These are phyloP conservation scores for Teleopsis dalmanni DNA, from an alignment of 1,140 invertebrate genomes.

Conservation along the genomic window DNA sequence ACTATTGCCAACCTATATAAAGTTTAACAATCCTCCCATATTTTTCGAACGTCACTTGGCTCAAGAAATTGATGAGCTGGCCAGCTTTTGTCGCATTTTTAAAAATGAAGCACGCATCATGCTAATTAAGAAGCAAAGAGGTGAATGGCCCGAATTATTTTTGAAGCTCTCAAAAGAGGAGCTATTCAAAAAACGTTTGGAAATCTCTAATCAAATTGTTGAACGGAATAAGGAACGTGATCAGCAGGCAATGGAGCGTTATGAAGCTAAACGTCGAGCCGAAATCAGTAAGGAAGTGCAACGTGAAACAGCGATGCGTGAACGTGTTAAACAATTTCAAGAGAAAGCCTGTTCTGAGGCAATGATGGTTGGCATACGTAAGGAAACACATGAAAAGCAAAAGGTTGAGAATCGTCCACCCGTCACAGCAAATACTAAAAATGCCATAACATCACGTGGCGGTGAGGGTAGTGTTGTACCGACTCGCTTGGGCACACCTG, in stretches of 20 bases:
- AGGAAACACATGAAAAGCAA: constrained; percentile 20
- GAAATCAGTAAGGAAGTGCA: constrained; percentile 36
- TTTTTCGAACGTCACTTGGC: constrained; percentile 37
- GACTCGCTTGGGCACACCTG: constrained; percentile 25
- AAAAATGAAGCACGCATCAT: constrained; percentile 42
- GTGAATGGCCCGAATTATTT: constrained; percentile 39
- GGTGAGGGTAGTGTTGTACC: not conserved
- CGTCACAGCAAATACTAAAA: too few relatives aligned
- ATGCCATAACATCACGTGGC: too few relatives aligned
- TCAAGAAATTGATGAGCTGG: constrained; percentile 36
- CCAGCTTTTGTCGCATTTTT: constrained; percentile 40
- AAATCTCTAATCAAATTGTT: constrained; percentile 34
- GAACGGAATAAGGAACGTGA: constrained; percentile 40
- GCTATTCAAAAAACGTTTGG: constrained; percentile 29
- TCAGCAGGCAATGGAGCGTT: constrained; percentile 30
- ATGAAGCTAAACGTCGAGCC: constrained; percentile 29
- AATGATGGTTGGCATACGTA: constrained; percentile 30
- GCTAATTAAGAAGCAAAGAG: constrained; percentile 32
- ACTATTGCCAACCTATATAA: constrained; percentile 32
- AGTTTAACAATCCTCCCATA: constrained; percentile 41
- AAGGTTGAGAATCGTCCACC: too few relatives aligned
- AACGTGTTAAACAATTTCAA: constrained; percentile 36
- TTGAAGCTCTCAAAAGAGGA: constrained; percentile 32
- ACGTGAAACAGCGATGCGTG: constrained; percentile 33
- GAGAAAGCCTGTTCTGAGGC: constrained; percentile 28